Conservation (phyloP, 2,888 invertebrate genomes). For the Cylindroiulus punctatus region DNA sequence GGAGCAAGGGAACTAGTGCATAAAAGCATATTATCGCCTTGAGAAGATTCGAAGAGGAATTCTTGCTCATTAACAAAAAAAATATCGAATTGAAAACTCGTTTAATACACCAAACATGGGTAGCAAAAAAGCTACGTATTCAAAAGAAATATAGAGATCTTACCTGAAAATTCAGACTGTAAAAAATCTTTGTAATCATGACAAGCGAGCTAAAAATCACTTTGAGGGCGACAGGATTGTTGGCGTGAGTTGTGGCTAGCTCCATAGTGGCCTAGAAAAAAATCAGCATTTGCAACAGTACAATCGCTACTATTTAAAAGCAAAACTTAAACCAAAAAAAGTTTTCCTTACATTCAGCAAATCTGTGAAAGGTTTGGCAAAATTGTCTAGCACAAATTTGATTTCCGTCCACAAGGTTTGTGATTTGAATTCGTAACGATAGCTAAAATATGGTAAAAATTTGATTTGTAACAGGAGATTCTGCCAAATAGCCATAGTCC, state of each 20-base stretch:
- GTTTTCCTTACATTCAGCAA: slow-evolving; percentile 77
- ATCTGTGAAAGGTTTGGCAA: slow-evolving; percentile 93
- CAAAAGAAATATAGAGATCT: slow-evolving; percentile 58
- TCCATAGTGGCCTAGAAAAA: slow-evolving; percentile 80
- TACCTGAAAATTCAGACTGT: slow-evolving; percentile 93
- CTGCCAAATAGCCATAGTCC: not conserved
- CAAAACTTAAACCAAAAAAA: not conserved
- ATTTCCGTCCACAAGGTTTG: slow-evolving; percentile 96
- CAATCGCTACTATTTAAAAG: not conserved
- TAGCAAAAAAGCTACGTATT: too few species aligned
- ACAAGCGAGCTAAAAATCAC: slow-evolving; percentile 89
- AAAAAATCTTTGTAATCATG: slow-evolving; percentile 93
- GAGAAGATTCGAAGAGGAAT: too few species aligned
- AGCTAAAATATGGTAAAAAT: slow-evolving; percentile 66
- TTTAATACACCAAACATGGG: too few species aligned
- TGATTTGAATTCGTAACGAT: slow-evolving; percentile 95
- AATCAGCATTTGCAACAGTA: not conserved
- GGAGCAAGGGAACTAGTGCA: too few species aligned
- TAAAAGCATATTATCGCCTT: too few species aligned
- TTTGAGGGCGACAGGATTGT: slow-evolving; percentile 81
- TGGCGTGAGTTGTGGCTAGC: slow-evolving; percentile 79
- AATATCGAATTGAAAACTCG: too few species aligned
- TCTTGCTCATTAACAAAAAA: too few species aligned
- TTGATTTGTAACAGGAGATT: not conserved
- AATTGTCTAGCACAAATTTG: slow-evolving; percentile 91